A percentile compares a stretch with the other conserved stretches of the same genome.
Evolutionary conservation across 1,140 invertebrate genomes (phyloP).

Genomic region (Pygmarrhopalites habei): DNA sequence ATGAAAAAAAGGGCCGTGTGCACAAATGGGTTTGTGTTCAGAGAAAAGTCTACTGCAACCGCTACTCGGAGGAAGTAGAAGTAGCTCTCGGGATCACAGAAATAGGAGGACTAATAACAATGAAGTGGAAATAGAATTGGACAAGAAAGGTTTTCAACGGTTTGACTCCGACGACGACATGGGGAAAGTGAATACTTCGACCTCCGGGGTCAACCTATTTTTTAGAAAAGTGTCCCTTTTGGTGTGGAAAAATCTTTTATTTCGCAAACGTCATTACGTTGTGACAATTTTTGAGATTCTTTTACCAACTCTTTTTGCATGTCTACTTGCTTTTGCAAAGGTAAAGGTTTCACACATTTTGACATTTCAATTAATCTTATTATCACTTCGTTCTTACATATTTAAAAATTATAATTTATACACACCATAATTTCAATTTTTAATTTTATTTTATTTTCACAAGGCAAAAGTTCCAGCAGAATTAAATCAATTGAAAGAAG

Average conservation of each 20-base stretch:
- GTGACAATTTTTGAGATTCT: conserved; percentile 36
- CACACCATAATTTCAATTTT: too few species aligned
- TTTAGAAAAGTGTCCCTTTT: conserved; percentile 24
- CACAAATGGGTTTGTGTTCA: conserved; percentile 4
- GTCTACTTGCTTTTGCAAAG: conserved; percentile 21
- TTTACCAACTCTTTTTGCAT: conserved; percentile 30
- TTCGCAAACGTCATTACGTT: conserved; percentile 34
- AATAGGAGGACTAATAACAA: conserved; percentile 1
- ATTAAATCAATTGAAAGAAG: not conserved
- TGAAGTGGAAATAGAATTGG: not conserved
- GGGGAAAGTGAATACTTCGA: not conserved
- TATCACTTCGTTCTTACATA: too few species aligned
- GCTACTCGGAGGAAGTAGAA: not conserved
- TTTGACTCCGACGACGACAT: conserved; percentile 8
- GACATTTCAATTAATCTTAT: too few species aligned
- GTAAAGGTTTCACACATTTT: not conserved
- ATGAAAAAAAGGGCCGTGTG: not conserved
- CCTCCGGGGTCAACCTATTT: not conserved
- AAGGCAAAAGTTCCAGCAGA: not conserved
- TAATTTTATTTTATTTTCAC: too few species aligned
- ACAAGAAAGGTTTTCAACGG: not conserved
- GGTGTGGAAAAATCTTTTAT: conserved; percentile 34
- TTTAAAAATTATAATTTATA: too few species aligned
- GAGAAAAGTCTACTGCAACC: not conserved
- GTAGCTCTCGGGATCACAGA: too few species aligned